These are phyloP conservation scores for Scarus forsteni DNA, from an alignment of 2,797 vertebrate species.

Conservation along the genomic window DNA sequence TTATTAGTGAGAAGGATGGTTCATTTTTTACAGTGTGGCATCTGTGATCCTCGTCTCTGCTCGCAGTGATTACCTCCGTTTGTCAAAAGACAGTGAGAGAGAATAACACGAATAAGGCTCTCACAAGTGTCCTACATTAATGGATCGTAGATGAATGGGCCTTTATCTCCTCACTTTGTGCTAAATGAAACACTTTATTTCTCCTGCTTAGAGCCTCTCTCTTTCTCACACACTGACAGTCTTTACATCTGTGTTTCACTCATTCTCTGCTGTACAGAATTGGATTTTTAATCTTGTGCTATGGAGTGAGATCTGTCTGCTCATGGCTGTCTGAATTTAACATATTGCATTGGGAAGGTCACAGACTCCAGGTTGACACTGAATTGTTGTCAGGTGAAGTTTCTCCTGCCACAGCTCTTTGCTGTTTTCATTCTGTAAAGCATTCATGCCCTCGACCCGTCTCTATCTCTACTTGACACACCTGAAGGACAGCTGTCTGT, in stretches of 20 bases:
- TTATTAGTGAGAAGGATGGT: neutral
- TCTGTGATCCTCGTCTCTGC: slow-evolving; percentile 23
- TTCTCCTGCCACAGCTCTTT: slow-evolving; percentile 27
- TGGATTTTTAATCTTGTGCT: slow-evolving; percentile 68
- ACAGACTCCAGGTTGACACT: slow-evolving; percentile 39
- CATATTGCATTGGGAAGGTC: slow-evolving; percentile 57
- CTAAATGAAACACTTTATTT: slow-evolving; percentile 72
- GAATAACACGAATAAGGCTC: slow-evolving; percentile 34
- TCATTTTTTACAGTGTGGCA: slow-evolving; percentile 47
- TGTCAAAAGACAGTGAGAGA: slow-evolving; percentile 70
- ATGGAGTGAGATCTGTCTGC: slow-evolving; percentile 37
- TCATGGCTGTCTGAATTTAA: slow-evolving; percentile 51
- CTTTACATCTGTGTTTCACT: slow-evolving; percentile 9
- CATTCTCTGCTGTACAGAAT: slow-evolving; percentile 42
- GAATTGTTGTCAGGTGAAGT: slow-evolving; percentile 16
- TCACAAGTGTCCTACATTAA: slow-evolving; percentile 76
- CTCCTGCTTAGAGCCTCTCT: slow-evolving; percentile 10
- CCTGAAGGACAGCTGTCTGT: slow-evolving; percentile 21
- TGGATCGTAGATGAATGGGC: slow-evolving; percentile 71
- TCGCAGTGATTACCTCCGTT: slow-evolving; percentile 73
- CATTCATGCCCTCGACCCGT: slow-evolving; percentile 1
- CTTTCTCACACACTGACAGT: slow-evolving; percentile 2
- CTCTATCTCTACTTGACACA: slow-evolving; percentile 19
- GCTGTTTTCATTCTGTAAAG: slow-evolving; percentile 15
- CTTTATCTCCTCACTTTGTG: slow-evolving; percentile 40